Conservation (phyloP, 2,113 vertebrate genomes). For the Pomatorhinus ruficollis region DNA sequence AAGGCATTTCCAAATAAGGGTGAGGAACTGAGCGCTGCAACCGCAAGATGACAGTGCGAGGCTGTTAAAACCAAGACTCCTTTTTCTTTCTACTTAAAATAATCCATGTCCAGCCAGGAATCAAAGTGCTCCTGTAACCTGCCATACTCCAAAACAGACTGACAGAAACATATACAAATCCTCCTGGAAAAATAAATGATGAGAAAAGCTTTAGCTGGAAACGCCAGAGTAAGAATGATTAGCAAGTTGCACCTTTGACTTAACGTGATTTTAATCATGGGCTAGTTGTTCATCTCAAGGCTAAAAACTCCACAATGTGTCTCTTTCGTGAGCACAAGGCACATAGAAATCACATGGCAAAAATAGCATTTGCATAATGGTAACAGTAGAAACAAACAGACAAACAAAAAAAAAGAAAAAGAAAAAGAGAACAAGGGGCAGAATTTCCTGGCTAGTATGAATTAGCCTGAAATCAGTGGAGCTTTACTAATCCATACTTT, state of each 20-base stretch:
- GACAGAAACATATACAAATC: constrained; percentile 7
- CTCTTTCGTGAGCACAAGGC: background rate
- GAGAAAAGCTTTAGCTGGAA: background rate
- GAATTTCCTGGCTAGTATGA: background rate
- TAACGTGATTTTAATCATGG: background rate
- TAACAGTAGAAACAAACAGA: background rate
- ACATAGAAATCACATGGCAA: background rate
- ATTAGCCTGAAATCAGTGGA: background rate
- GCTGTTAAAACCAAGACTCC: background rate
- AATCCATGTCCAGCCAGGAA: constrained; percentile 17
- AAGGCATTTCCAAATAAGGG: constrained; percentile 43
- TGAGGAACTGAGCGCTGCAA: background rate
- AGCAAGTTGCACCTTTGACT: background rate
- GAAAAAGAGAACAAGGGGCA: background rate
- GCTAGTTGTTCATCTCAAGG: background rate
- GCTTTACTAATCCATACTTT: background rate
- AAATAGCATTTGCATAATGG: background rate
- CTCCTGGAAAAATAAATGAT: constrained; percentile 3
- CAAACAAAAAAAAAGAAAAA: too few relatives aligned
- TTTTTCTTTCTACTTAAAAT: constrained; percentile 39
- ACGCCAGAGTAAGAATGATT: background rate
- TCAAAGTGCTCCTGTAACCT: background rate
- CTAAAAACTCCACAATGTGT: rapidly evolving
- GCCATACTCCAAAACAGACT: background rate
- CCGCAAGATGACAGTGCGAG: constrained; percentile 46